Evolutionary conservation across 2,797 vertebrate species (phyloP).

Genomic region (Acanthurus lineatus): DNA sequence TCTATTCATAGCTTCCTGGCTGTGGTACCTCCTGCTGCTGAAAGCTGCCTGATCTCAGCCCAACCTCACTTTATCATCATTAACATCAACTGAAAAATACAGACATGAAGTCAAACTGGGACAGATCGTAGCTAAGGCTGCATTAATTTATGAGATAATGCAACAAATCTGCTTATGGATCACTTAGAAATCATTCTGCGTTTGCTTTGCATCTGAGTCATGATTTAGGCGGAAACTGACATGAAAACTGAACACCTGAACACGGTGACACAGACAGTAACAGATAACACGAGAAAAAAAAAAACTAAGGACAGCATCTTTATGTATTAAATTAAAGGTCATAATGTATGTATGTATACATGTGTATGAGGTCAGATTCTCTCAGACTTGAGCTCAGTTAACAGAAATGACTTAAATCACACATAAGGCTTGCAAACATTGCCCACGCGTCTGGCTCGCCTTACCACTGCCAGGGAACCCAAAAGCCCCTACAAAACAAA

Average conservation of each 20-base stretch:
- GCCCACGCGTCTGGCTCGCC: conserved; percentile 74
- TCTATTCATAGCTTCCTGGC: conserved; percentile 75
- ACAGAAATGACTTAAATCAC: conserved; percentile 63
- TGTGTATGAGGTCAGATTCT: conserved; percentile 30
- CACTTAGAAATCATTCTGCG: conserved; percentile 27
- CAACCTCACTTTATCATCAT: conserved; percentile 70
- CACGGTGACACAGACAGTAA: conserved; percentile 22
- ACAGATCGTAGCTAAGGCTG: conserved; percentile 49
- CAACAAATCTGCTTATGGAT: conserved; percentile 34
- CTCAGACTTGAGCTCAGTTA: conserved; percentile 41
- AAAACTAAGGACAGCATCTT: conserved; percentile 25
- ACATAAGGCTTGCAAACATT: conserved; percentile 58
- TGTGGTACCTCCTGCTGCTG: conserved; percentile 68
- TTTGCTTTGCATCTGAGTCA: conserved; percentile 33
- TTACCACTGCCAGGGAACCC: conserved; percentile 78
- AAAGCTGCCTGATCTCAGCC: conserved; percentile 63
- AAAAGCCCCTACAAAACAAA: conserved; percentile 84
- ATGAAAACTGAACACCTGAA: conserved; percentile 22
- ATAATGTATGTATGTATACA: conserved; percentile 5
- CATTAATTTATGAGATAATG: conserved; percentile 67
- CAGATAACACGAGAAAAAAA: conserved; percentile 34
- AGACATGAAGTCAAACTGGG: conserved; percentile 61
- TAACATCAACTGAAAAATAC: conserved; percentile 56
- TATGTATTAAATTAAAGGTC: background rate
- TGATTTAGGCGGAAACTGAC: conserved; percentile 31